Evolutionary conservation across 2,888 invertebrate genomes (phyloP).

Genomic region (Amphipoea oculea): DNA sequence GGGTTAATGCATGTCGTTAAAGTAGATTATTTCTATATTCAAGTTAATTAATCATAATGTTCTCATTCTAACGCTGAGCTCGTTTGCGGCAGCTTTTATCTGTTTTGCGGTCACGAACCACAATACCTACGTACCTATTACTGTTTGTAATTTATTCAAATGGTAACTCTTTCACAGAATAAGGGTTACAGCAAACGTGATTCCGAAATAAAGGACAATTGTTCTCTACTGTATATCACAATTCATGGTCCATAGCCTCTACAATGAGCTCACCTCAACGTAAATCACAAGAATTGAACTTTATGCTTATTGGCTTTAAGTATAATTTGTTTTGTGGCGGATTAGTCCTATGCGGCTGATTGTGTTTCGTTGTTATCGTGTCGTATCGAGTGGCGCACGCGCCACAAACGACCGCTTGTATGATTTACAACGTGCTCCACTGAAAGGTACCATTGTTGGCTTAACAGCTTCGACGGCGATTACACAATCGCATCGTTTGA

Average conservation of each 20-base stretch:
- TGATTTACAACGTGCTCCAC: constrained; percentile 84
- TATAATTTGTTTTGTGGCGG: constrained; percentile 64
- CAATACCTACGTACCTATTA: constrained; percentile 60
- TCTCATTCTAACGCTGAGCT: constrained; percentile 46
- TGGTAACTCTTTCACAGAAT: constrained; percentile 69
- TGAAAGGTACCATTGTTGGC: constrained; percentile 85
- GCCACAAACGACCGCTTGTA: constrained; percentile 85
- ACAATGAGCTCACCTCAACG: constrained; percentile 49
- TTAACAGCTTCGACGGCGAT: constrained; percentile 80
- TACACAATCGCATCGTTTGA: constrained; percentile 84
- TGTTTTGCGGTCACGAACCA: constrained; percentile 67
- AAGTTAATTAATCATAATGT: constrained; percentile 61
- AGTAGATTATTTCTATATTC: constrained; percentile 53
- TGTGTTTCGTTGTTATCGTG: constrained; percentile 73
- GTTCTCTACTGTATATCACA: constrained; percentile 77
- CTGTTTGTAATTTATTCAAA: constrained; percentile 61
- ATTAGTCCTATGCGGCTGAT: constrained; percentile 69
- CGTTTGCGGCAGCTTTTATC: constrained; percentile 66
- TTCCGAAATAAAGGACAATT: constrained; percentile 79
- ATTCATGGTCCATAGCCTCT: constrained; percentile 69
- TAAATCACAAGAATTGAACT: constrained; percentile 66
- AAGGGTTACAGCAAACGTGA: constrained; percentile 75
- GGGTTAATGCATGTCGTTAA: constrained; percentile 54
- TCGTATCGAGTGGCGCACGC: constrained; percentile 83
- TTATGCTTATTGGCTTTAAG: constrained; percentile 67